Evolutionary conservation across 92 coral and sea anemone genomes (phyloP).

Genomic region (Anthopleura xanthogrammica): DNA sequence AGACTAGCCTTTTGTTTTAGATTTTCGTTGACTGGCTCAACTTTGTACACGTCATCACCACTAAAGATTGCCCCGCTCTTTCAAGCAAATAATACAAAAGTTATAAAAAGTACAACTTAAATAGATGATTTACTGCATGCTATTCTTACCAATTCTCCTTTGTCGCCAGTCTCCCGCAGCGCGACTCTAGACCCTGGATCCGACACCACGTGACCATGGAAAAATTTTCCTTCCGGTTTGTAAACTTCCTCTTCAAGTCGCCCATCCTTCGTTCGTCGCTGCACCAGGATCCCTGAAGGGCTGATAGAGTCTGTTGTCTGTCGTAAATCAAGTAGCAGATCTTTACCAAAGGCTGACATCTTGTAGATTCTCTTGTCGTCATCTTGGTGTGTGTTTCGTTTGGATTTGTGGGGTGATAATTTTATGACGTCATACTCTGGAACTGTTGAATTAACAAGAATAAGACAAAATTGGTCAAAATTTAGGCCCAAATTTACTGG

Average conservation of each 20-base stretch:
- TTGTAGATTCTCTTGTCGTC: conserved; percentile 17
- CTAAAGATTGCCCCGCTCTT: conserved; percentile 67
- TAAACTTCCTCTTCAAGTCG: conserved; percentile 32
- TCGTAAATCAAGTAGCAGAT: conserved; percentile 34
- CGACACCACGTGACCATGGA: conserved; percentile 58
- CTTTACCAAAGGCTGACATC: conserved; percentile 54
- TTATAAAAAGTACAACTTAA: neutral
- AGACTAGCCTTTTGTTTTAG: conserved; percentile 36
- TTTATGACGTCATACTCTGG: conserved; percentile 62
- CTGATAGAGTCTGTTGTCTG: conserved; percentile 45
- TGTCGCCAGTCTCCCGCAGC: conserved; percentile 45
- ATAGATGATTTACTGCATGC: too few relatives aligned
- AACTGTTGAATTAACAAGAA: conserved; percentile 25
- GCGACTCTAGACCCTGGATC: conserved; percentile 59
- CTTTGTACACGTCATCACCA: conserved; percentile 55
- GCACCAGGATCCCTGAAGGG: conserved; percentile 40
- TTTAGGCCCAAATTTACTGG: too few relatives aligned
- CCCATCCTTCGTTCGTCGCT: conserved; percentile 51
- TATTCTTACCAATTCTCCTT: conserved; percentile 55
- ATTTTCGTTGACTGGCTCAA: conserved; percentile 62
- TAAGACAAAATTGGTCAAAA: too few relatives aligned
- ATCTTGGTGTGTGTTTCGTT: conserved; percentile 28
- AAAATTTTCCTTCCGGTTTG: conserved; percentile 48
- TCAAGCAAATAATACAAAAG: neutral
- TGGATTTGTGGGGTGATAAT: conserved; percentile 22